Evolutionary conservation across 2,113 vertebrate genomes (phyloP), one percentile per base, ranked within the genome.

Genomic region (Anguilla japonica): DNA sequence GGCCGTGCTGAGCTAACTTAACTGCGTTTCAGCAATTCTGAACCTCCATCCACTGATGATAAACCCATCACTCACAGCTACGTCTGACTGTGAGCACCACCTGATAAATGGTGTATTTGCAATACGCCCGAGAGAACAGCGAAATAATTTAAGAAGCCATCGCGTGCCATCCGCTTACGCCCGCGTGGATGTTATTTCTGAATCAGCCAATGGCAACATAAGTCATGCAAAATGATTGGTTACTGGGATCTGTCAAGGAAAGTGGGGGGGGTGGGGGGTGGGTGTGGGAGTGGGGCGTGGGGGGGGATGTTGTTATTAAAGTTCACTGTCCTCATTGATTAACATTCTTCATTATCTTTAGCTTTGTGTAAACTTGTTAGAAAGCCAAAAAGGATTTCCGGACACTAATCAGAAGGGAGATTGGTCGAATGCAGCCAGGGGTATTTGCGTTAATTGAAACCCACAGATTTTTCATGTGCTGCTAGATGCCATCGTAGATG

Each of bases 261-360:
- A 89, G 43, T 39, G 56, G 60, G 84, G 43, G 4, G 43, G 43
- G 43, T 46, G 43, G 43, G 8, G 4, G 43, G 2, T 46, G 43
- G 43, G 43, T 1, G 43, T 39, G 56, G 60, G 84, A 88, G 60
- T 41, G 85, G 80, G 43, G 43, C 34, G 34, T 34, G 43, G 43
- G 43, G 8, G 4, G 43, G 43, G 43, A 34, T 34, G 34, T 34
- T 34, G 43, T 88, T 90, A 89, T 82, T 88, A 91, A 90, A 93
- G 89, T 89, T 83, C 89, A 89, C 86, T 90, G 85, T 90, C 91
- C 82, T 89, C 57, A 82, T 87, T 88, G 87, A 91, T 90, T 89
- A 91, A 85, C 87, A 91, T 89, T 89, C 89, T 90, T 88, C 85
- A 92, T 91, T 89, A 89, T 75, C 79, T 89, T 88, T 84, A 15